Conservation (phyloP, 30 jellyfish, hydroid and myxozoan species). For the Sanderia malayensis region DNA sequence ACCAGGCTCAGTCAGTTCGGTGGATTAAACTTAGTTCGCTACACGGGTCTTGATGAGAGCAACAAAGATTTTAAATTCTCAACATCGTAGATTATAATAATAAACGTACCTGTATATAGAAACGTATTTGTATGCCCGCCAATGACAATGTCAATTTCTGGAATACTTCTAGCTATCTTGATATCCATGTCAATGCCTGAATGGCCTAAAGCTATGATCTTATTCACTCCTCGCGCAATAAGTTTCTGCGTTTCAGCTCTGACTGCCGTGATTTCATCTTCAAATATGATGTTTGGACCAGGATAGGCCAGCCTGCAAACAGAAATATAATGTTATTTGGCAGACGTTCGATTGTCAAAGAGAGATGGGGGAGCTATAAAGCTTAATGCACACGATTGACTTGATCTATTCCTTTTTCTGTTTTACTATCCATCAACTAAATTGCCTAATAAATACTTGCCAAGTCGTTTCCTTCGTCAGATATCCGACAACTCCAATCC, state of each 20-base stretch:
- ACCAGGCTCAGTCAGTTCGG: too few species aligned
- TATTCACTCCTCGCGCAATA: slow-evolving; percentile 65
- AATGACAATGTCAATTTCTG: slow-evolving; percentile 90
- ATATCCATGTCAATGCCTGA: slow-evolving; percentile 87
- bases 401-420: too few species aligned
- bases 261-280: slow-evolving; percentile 65
- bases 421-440: too few species aligned
- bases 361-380: too few species aligned
- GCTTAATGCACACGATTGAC: too few species aligned
- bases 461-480: slow-evolving; percentile 75
- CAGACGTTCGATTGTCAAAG: too few species aligned
- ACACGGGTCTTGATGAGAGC: too few species aligned
- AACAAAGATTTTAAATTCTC: too few species aligned
- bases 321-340: too few species aligned
- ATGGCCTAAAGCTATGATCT: slow-evolving; percentile 93
- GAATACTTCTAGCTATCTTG: slow-evolving; percentile 70
- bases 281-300: slow-evolving; percentile 77
- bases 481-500: slow-evolving; percentile 93
- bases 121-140: slow-evolving; percentile 99
- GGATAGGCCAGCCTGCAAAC: slow-evolving; percentile 88
- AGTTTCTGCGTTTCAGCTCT: slow-evolving; percentile 66
- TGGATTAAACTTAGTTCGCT: too few species aligned
- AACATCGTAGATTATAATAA: too few species aligned
- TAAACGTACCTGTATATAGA: slow-evolving; percentile 73
- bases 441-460: too few species aligned